Conservation (phyloP, 2,113 vertebrate genomes). For the Sphyrna mokarran region DNA sequence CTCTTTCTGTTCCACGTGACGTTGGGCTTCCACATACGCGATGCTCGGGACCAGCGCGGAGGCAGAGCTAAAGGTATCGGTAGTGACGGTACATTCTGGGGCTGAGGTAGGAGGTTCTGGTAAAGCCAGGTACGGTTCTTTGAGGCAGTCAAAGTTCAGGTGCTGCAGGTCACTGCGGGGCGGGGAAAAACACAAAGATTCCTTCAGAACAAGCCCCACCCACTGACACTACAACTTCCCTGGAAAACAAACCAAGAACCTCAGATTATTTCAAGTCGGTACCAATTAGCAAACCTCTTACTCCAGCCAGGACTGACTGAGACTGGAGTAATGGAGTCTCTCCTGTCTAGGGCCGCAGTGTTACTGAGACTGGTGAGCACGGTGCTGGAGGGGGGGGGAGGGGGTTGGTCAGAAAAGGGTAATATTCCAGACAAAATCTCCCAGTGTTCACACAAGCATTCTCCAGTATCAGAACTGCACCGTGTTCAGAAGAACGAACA, state of each 20-base stretch:
- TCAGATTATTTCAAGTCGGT: neutral
- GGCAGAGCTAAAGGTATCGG: neutral
- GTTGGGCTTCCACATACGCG: conserved; percentile 20
- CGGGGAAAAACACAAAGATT: neutral
- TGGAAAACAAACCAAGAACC: neutral
- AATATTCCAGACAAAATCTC: neutral
- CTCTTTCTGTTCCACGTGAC: conserved; percentile 13
- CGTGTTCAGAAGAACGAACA: neutral
- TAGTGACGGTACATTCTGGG: conserved; percentile 12
- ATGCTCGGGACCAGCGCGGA: conserved; percentile 35
- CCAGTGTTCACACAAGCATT: neutral
- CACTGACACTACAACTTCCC: neutral
- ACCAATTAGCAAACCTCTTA: neutral
- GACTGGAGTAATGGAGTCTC: conserved; percentile 28
- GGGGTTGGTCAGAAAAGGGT: too few species aligned
- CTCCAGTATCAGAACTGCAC: neutral
- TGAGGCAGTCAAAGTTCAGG: neutral
- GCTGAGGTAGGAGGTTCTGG: conserved; percentile 10
- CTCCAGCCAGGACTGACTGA: conserved; percentile 43
- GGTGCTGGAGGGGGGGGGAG: neutral
- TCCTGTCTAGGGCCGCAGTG: neutral
- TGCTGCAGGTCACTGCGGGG: neutral
- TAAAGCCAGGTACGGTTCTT: neutral
- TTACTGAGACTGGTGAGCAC: neutral
- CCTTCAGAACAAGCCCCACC: neutral